These are phyloP conservation scores for Adrianichthys oophorus DNA, from an alignment of 2,797 vertebrate genomes.

Conservation along the genomic window DNA sequence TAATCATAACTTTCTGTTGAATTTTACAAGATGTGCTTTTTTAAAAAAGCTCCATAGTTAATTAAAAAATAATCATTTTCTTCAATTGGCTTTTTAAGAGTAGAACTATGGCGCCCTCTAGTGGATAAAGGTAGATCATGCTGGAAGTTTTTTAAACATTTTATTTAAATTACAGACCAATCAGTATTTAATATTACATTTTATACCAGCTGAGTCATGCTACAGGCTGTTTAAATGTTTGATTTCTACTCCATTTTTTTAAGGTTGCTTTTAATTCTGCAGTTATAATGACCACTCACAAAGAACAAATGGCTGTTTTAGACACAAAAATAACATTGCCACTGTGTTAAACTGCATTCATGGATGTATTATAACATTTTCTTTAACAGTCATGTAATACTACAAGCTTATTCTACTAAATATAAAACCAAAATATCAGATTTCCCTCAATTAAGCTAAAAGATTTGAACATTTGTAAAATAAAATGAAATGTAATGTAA, in stretches of 20 bases:
- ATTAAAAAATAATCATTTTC: too few species aligned
- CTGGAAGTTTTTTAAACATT: too few species aligned
- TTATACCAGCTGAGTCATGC: too few species aligned
- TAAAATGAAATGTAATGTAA: conserved; percentile 10
- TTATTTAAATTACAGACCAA: too few species aligned
- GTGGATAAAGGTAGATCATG: conserved; percentile 25
- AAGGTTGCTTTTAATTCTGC: neutral
- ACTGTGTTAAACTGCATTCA: conserved; percentile 1
- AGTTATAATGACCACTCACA: neutral
- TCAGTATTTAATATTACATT: too few species aligned
- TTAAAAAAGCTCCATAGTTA: too few species aligned
- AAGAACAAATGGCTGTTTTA: neutral
- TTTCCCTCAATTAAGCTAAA: neutral
- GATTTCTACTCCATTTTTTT: neutral
- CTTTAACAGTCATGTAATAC: neutral
- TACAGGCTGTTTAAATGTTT: neutral
- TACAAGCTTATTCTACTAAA: neutral
- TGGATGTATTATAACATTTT: neutral
- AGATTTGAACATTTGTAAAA: conserved; percentile 13
- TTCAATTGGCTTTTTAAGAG: neutral
- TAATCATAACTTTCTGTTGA: too few species aligned
- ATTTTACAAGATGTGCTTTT: too few species aligned
- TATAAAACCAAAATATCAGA: neutral
- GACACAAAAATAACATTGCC: neutral
- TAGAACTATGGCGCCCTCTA: conserved; percentile 38